Percentiles rank a stretch among this genome's conserved stretches.
phyloP scores from a whole-genome alignment of 2,888 invertebrate species.

The Liopterus haemorrhoidalis region DNA sequence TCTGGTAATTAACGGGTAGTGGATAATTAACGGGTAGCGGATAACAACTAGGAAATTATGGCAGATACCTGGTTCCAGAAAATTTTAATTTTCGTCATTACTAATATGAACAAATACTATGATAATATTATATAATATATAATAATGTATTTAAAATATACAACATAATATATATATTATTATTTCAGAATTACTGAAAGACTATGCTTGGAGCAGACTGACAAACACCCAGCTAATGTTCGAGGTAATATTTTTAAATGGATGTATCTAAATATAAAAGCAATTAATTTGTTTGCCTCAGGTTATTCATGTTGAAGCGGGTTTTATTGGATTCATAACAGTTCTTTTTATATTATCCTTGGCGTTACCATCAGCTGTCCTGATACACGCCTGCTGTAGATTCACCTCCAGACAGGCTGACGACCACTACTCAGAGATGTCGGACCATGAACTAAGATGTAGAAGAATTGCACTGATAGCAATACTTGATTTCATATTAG shows the following conservation, averaged over 20 bases:
- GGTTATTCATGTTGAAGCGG: conserved; percentile 66
- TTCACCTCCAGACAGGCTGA: conserved; percentile 35
- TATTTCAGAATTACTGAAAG: conserved; percentile 42
- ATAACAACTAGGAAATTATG: no score
- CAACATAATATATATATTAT: conserved; percentile 3
- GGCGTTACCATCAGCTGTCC: conserved; percentile 57
- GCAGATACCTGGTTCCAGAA: no score
- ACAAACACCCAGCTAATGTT: conserved; percentile 40
- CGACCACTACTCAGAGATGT: conserved; percentile 38
- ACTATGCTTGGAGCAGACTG: conserved; percentile 42
- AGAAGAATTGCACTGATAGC: conserved; percentile 46
- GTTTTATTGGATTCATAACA: conserved; percentile 59
- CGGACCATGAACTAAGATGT: conserved; percentile 38
- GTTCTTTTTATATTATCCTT: conserved; percentile 59
- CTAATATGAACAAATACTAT: no score
- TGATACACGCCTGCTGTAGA: conserved; percentile 48
- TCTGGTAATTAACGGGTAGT: no score
- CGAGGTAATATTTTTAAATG: no score
- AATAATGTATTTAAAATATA: no score
- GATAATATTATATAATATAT: no score
- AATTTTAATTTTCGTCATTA: no score
- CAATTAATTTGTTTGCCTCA: no score
- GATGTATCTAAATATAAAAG: no score
- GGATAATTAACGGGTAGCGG: no score
- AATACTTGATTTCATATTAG: conserved; percentile 43